A percentile compares a stretch with the other conserved stretches of the same genome.
phyloP scores from a whole-genome alignment of 2,888 invertebrate species.

The Drosophila borealis region DNA sequence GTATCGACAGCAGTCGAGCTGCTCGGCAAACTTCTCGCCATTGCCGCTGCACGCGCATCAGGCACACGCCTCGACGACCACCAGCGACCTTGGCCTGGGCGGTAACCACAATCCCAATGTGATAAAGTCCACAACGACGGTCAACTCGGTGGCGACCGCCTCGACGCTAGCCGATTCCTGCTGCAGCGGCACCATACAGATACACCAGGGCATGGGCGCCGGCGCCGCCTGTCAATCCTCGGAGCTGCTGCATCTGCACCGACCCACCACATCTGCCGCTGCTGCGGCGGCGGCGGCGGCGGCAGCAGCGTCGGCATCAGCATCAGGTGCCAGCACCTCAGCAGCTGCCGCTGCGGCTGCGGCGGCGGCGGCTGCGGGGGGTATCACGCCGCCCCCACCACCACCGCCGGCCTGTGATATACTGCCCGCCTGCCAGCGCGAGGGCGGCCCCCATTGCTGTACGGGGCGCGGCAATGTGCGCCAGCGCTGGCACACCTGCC shows the following conservation, averaged over 20 bases:
- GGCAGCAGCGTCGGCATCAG: conserved; percentile 25
- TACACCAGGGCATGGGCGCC: conserved; percentile 81
- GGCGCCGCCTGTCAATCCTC: conserved; percentile 81
- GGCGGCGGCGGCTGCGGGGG: conserved; percentile 56
- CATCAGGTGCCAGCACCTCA: conserved; percentile 39
- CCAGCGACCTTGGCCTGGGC: conserved; percentile 83
- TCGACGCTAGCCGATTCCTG: conserved; percentile 84
- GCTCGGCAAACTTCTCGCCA: conserved; percentile 84
- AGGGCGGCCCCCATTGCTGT: conserved; percentile 86
- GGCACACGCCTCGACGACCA: conserved; percentile 84
- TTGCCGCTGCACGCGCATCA: conserved; percentile 84
- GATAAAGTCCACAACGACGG: conserved; percentile 84
- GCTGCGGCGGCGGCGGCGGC: conserved; percentile 43
- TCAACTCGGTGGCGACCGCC: conserved; percentile 83
- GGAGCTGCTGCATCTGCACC: conserved; percentile 72
- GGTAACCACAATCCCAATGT: conserved; percentile 82
- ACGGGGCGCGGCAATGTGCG: conserved; percentile 85
- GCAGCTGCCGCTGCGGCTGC: conserved; percentile 54
- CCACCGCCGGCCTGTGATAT: conserved; percentile 76
- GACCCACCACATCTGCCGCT: conserved; percentile 60
- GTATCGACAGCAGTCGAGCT: conserved; percentile 84
- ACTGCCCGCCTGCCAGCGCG: conserved; percentile 81
- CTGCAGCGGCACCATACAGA: conserved; percentile 82
- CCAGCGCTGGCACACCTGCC: conserved; percentile 94
- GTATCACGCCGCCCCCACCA: conserved; percentile 77